Evolutionary conservation across 2,888 invertebrate genomes (phyloP), one percentile per base, ranked within the genome.

Genomic region (Eutolmus rufibarbis): DNA sequence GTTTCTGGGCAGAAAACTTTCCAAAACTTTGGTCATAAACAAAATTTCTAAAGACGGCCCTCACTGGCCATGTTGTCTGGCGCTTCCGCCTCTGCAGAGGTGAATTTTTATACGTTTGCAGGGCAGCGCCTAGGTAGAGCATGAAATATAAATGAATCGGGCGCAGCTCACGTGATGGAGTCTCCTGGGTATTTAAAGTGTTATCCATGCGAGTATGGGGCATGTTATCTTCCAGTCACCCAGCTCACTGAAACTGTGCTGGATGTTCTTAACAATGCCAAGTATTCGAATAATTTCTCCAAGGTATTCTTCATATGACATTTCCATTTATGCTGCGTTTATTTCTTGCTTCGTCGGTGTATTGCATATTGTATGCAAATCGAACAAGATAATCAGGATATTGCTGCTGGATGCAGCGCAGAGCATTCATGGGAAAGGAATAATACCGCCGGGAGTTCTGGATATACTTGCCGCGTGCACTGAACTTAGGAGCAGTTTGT

Each of bases 301-400:
- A 51, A 74, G 85, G 85, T 74, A 85, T 85, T 85, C 85, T 74
- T 85, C 46, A 74, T 85, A 85, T 85, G 85, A 85, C 85, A 85
- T 85, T 74, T 85, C 74, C 85, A 74, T 74, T 85, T 85, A 46
- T 43, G 74, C 37, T 74, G 37, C n/a, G 57, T 82, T 66, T 56
- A 51, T 56, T 57, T 28, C 56, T 82, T 82, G 57, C 34, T 51
- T 82, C 34, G 37, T 19, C 37, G 5, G 34, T 66, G 66, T 82
- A 66, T 81, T 81, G 81, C 57, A 82, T 82, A 66, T 40, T 66
- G 57, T 57, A 82, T 82, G 82, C 82, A 82, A 82, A 82, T 82
- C 82, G 82, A 82, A 82, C 82, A 82, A 82, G 37, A 82, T 82
- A 66, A 82, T 82, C 82, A 66, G 82, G 66, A 82, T 82, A 82